These are phyloP conservation scores for Plagodis pulveraria DNA, from an alignment of 2,888 invertebrate genomes.

Conservation along the genomic window DNA sequence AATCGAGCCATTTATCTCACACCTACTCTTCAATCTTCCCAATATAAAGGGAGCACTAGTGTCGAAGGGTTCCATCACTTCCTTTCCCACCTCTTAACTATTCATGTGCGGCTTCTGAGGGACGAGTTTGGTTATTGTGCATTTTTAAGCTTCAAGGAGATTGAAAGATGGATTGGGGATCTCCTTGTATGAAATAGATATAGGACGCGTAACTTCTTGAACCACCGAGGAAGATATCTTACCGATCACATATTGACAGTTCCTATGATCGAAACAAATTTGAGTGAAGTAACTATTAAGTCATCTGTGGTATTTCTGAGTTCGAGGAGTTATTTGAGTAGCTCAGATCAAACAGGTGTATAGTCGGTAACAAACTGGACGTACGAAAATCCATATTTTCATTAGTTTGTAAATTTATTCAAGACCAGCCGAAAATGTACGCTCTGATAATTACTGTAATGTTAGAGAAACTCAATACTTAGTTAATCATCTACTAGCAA, in stretches of 20 bases:
- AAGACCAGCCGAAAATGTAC: background rate
- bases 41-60: constrained; percentile 4
- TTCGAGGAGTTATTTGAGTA: too few relatives aligned
- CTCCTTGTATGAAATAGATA: constrained; percentile 9
- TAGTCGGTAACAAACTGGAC: constrained; percentile 4
- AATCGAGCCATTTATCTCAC: too few relatives aligned
- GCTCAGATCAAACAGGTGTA: too few relatives aligned
- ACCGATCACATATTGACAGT: too few relatives aligned
- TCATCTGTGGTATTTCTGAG: too few relatives aligned
- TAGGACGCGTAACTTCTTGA: too few relatives aligned
- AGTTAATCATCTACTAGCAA: too few relatives aligned
- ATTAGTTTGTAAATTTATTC: constrained; percentile 1
- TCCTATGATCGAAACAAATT: too few relatives aligned
- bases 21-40: constrained; percentile 15
- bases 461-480: too few relatives aligned
- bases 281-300: too few relatives aligned
- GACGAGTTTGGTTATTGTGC: constrained; percentile 35
- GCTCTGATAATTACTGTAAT: too few relatives aligned
- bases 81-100: constrained; percentile 39
- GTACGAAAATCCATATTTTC: background rate
- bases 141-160: constrained; percentile 29
- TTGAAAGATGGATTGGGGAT: constrained; percentile 23
- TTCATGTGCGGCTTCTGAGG: constrained; percentile 37
- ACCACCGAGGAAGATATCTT: too few relatives aligned
- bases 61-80: constrained; percentile 34